Evolutionary conservation across 2,113 vertebrate genomes (phyloP), one percentile per base, ranked within the genome.

Genomic region (Anser cygnoides): DNA sequence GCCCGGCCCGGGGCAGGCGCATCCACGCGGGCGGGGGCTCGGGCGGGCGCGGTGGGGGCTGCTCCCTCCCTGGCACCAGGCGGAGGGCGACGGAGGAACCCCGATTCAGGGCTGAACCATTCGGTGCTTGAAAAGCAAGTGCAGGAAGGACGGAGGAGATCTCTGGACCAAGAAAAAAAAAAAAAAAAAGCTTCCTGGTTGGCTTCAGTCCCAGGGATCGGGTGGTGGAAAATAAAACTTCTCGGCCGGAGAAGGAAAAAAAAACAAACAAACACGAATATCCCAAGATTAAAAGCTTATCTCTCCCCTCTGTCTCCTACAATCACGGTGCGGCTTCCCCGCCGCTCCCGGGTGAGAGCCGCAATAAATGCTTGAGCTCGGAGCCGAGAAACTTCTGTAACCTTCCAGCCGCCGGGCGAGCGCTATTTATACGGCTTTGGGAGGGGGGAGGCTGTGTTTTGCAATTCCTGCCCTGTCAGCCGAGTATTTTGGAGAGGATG

Each of bases 381-480:
- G 84, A 93, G 97, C 97, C 98, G 92, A 98, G 98, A 98, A 98
- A 98, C 97, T 98, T 98, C 98, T 97, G 82, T 95, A 82, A 91
- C 95, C 95, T 98, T 97, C 97, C 87, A 93, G 71, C 83, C 25
- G 28, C 66, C n/a, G 62, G 93, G 92, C 57, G 63, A 86, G 92
- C 65, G 80, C 94, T 98, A 97, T 98, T 98, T 98, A 98, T 98
- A 96, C 1, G 54, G 54, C 29, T 43, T 65, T 84, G 58, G 61
- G 89, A 70, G 87, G 76, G 58, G 84, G 52, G 94, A 87, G 87
- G 94, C 44, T 90, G 97, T 97, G 96, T 93, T 97, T 89, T 94
- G 95, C 92, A 90, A 95, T 90, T 71, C 74, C 91, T 94, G 97
- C 97, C 96, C 93, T 87, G 97, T 97, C 95, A 98, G 98, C 70